These are phyloP conservation scores for Poeciliopsis prolifica DNA, from an alignment of 2,113 vertebrate genomes.

Conservation along the genomic window DNA sequence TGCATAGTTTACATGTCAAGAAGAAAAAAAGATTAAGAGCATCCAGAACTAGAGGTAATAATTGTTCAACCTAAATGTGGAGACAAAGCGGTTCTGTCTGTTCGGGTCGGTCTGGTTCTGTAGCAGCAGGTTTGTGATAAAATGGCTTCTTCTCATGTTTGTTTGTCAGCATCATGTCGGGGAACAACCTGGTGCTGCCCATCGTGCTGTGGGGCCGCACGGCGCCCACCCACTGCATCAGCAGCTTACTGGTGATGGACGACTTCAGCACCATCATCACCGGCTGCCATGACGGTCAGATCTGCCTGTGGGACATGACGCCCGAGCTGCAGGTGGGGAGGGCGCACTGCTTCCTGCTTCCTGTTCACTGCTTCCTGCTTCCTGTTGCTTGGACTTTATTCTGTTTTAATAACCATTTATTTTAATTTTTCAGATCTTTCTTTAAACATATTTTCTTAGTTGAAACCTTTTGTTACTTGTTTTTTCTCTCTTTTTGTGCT, in stretches of 20 bases:
- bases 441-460: too few species aligned
- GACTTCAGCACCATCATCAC: conserved; percentile 88
- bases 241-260: conserved; percentile 90
- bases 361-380: too few species aligned
- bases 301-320: conserved; percentile 96
- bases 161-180: conserved; percentile 81
- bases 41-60: too few species aligned
- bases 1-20: too few species aligned
- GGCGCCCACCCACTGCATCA: conserved; percentile 96
- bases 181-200: conserved; percentile 93
- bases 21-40: too few species aligned
- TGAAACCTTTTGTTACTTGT: too few species aligned
- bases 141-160: background rate
- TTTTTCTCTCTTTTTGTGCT: too few species aligned
- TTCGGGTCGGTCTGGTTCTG: too few species aligned
- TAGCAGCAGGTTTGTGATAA: background rate
- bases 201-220: conserved; percentile 95
- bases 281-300: conserved; percentile 95
- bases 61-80: background rate
- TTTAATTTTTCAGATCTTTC: background rate
- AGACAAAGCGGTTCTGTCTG: background rate
- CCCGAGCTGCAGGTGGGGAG: conserved; percentile 82
- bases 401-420: background rate
- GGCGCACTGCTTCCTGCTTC: too few species aligned
- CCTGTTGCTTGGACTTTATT: too few species aligned